These are phyloP conservation scores for Bombus haemorrhoidalis DNA, from an alignment of 1,140 invertebrate species.

Conservation along the genomic window DNA sequence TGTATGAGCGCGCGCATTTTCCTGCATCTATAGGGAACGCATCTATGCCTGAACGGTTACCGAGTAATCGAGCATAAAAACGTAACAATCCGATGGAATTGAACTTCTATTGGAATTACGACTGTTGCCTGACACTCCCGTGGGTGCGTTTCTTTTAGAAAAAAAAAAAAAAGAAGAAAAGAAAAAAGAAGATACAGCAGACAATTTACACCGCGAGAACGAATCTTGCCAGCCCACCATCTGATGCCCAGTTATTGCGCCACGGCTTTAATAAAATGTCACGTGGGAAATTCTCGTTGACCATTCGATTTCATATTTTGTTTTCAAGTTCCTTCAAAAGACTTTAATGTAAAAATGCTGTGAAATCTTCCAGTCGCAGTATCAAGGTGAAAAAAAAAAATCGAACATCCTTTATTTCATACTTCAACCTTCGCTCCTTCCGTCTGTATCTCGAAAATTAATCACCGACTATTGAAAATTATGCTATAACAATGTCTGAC, in stretches of 20 bases:
- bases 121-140: background rate
- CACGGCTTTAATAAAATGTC: background rate
- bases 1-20: background rate
- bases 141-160: no score
- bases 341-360: background rate
- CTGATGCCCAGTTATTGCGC: background rate
- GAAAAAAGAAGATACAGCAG: background rate
- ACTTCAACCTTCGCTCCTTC: background rate
- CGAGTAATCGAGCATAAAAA: slow-evolving; percentile 48
- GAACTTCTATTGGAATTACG: slow-evolving; percentile 23
- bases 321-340: background rate
- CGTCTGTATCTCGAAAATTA: background rate
- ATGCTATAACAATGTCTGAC: background rate
- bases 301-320: background rate
- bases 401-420: background rate
- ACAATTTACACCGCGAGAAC: background rate
- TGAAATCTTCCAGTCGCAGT: no score
- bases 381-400: background rate
- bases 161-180: background rate
- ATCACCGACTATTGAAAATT: background rate
- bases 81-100: slow-evolving; percentile 28
- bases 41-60: slow-evolving; percentile 18
- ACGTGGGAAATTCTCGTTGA: background rate
- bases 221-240: background rate
- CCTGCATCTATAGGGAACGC: background rate